phyloP scores from a whole-genome alignment of 2,888 invertebrate genomes.

The Tachina grossa region DNA sequence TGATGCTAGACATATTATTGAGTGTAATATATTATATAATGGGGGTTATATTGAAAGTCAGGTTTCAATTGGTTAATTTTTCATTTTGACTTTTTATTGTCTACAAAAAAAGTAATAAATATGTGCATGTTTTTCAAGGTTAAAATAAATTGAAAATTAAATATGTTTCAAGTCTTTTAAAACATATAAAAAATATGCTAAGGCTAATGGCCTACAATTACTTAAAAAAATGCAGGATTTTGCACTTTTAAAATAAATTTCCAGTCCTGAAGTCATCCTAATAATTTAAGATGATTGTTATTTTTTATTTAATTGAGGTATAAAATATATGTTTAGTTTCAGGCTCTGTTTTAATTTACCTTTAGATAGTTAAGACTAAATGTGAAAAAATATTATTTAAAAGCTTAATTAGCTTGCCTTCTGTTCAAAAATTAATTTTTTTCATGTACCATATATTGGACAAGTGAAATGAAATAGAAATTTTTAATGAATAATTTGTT shows the following conservation, averaged over 20 bases:
- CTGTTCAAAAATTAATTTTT: too few species aligned
- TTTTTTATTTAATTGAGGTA: too few species aligned
- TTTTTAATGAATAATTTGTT: not conserved
- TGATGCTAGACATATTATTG: slow-evolving; percentile 67
- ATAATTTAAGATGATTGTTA: too few species aligned
- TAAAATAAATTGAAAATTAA: slow-evolving; percentile 2
- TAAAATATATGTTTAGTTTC: too few species aligned
- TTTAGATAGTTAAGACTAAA: too few species aligned
- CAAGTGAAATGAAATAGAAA: not conserved
- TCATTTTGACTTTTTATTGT: slow-evolving; percentile 22
- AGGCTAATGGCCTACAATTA: not conserved
- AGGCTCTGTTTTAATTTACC: too few species aligned
- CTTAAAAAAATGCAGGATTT: too few species aligned
- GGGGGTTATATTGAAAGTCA: slow-evolving; percentile 48
- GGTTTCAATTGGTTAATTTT: slow-evolving; percentile 3
- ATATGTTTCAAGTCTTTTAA: not conserved
- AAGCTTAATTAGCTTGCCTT: too few species aligned
- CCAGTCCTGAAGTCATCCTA: too few species aligned
- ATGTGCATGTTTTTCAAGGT: not conserved
- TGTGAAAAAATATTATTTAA: too few species aligned
- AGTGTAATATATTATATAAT: slow-evolving; percentile 65
- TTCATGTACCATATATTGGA: too few species aligned
- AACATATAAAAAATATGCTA: slow-evolving; percentile 19
- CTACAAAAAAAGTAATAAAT: slow-evolving; percentile 14
- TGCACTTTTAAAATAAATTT: too few species aligned